Base-by-base conservation (phyloP, 2,888 invertebrate genomes). In the Halocaridina rubra region DNA sequence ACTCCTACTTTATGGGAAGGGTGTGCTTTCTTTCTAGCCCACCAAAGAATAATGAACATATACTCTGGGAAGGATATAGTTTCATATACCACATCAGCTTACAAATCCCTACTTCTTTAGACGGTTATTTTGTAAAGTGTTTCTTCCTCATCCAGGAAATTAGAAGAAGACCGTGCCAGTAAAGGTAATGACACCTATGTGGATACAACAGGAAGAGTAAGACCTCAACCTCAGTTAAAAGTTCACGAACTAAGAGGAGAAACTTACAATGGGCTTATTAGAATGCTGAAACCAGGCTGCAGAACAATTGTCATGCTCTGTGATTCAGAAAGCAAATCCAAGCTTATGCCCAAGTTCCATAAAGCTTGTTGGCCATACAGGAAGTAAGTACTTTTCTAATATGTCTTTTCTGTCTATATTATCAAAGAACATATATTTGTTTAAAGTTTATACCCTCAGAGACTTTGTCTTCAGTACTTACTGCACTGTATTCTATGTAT, bases 291-390 rank as follows among this genome's bases (percentile, higher is more conserved):
- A 91, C 98, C 98, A 0, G 99, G 99, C 0, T 98, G 98, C 91
- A 93, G 98, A 2, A 98, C 98, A 0, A 94, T 99, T 86, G 94
- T 98, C 59, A 91, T 99, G 71, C 92, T 99, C 78, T 95, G 98
- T 3, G 98, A 99, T 91, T 93, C 94, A 90, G 96, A 97, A 90
- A 96, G 96, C 82, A 95, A 97, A 76, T 93, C 95, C 88, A 95
- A 95, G 90, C 92, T 99, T 72, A 93, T 98, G 87, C 96, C 97
- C 64, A 95, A 95, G 87, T 99, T 98, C 92, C 97, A 98, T 91
- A 95, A 95, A 91, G 95, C 96, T 87, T 95, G 98, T 85, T 98
- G 97, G 95, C 98, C 98, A 2, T 98, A 98, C 90, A 94, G 98
- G 91, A 96, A 96, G 97, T 97, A 91, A 92, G 93, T 91, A 67